Base-by-base conservation (phyloP, 2,888 invertebrate genomes). In the Andrena praecox region DNA sequence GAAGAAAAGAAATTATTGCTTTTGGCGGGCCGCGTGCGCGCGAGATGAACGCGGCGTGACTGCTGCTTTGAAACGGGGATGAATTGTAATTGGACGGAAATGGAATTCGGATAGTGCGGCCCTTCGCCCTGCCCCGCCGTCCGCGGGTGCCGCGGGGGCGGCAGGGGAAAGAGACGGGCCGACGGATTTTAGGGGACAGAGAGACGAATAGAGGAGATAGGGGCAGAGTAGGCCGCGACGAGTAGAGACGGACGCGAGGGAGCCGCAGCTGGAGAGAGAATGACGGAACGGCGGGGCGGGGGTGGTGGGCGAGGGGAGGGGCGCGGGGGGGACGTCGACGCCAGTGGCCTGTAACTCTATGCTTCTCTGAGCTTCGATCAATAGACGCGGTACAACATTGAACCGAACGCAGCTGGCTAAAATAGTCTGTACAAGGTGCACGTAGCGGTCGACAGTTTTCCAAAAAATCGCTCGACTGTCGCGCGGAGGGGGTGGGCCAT, bases 311-410 rank as follows among this genome's bases (percentile, higher is more conserved):
- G 62, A 29, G 31, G 27, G 56, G 29, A 16, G 4, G 35, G 27
- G 33, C 12, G 64, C 20, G 8, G 68, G 60, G 60, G 50, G 31
- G 67, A 71, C 29, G 89, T 87, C 91, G 92, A 91, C 91, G 92
- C 92, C 91, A 91, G 91, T 91, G 90, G 92, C 90, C 92, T 93
- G 93, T 93, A 93, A 92, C 92, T 92, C 91, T 91, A 92, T 92
- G 91, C 91, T 88, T 90, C 91, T 90, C 90, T 89, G 90, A 90
- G 91, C 90, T 92, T 91, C 91, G 93, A 93, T 93, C 93, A 93
- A 93, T 93, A 93, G 92, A 91, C 89, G 89, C 91, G 90, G 89
- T 90, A 90, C 91, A 91, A 91, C 91, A 91, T 89, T 87, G 91
- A 91, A 90, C 89, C 89, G 89, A 88, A 91, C 89, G 89, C 91